These are phyloP conservation scores for Onychorhynchus coronatus DNA, from an alignment of 2,113 vertebrate species.

Conservation along the genomic window DNA sequence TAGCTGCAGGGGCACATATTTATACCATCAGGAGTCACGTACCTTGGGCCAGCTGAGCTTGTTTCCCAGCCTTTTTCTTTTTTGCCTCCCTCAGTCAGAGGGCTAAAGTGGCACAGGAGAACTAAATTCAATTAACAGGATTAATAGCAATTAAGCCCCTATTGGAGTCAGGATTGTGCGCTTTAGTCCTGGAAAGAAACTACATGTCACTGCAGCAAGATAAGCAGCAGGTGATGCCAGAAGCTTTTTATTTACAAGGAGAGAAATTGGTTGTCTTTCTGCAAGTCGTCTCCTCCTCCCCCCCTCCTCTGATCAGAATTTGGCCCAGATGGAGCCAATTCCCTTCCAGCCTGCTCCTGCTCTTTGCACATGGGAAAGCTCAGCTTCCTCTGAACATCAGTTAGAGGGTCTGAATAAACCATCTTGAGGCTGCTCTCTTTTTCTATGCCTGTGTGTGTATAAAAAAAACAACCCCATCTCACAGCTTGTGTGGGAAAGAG, in stretches of 20 bases:
- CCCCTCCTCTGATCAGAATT: not conserved
- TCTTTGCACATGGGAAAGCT: not conserved
- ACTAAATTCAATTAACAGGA: slow-evolving; percentile 42
- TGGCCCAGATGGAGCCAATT: not conserved
- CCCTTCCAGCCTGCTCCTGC: not conserved
- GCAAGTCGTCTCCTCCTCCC: not conserved
- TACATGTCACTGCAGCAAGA: not conserved
- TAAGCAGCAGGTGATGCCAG: slow-evolving; percentile 51
- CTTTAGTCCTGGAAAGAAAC: slow-evolving; percentile 18
- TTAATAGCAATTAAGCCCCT: slow-evolving; percentile 43
- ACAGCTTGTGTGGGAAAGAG: not conserved
- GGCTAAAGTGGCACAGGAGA: slow-evolving; percentile 4
- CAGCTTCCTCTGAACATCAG: not conserved
- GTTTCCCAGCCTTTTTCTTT: not conserved
- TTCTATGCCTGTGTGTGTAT: not conserved
- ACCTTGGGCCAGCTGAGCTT: not conserved
- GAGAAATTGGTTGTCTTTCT: slow-evolving; percentile 25
- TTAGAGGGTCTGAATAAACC: not conserved
- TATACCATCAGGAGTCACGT: not conserved
- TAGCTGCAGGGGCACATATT: accelerated
- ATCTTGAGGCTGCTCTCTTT: not conserved
- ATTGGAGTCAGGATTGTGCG: not conserved
- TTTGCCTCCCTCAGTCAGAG: not conserved
- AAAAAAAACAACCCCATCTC: not conserved
- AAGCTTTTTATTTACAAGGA: slow-evolving; percentile 26